These are phyloP conservation scores for Dipodomys spectabilis DNA, from an alignment of 2,113 vertebrate genomes.

Conservation along the genomic window DNA sequence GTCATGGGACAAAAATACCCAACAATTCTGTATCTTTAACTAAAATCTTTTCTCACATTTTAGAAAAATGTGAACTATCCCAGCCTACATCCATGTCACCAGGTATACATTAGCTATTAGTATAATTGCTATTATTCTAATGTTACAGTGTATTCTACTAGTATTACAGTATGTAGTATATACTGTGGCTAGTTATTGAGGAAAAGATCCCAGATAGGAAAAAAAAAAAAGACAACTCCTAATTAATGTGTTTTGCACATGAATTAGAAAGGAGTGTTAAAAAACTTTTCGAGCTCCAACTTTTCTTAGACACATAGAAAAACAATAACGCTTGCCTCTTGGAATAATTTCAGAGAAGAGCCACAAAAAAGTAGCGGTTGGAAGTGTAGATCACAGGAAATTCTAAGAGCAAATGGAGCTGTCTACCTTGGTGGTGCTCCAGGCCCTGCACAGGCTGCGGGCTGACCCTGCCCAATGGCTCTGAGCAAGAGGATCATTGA, in stretches of 20 bases:
- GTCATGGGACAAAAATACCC: too few species aligned
- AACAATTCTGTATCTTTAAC: background rate
- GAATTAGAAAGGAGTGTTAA: background rate
- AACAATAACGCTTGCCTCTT: background rate
- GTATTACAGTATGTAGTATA: background rate
- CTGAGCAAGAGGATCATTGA: conserved; percentile 40
- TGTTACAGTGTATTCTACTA: too few species aligned
- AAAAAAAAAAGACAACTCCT: background rate
- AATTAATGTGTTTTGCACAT: background rate
- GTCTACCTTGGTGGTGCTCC: background rate
- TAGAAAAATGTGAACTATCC: background rate
- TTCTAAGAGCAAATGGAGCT: background rate
- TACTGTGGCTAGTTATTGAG: background rate
- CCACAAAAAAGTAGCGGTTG: too few species aligned
- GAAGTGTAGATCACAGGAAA: background rate
- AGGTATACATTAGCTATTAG: background rate
- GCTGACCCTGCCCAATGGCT: background rate
- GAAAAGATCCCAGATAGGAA: background rate
- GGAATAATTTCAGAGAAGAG: conserved; percentile 7
- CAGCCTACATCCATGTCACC: background rate
- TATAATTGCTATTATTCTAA: too few species aligned
- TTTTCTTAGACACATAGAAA: conserved; percentile 1
- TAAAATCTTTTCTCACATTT: background rate
- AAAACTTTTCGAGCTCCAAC: background rate
- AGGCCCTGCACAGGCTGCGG: too few species aligned